A percentile compares a stretch with the other conserved stretches of the same genome.
These are phyloP conservation scores for Pseudomyrmex cubaensis DNA, from an alignment of 1,140 invertebrate species.

Conservation along the genomic window DNA sequence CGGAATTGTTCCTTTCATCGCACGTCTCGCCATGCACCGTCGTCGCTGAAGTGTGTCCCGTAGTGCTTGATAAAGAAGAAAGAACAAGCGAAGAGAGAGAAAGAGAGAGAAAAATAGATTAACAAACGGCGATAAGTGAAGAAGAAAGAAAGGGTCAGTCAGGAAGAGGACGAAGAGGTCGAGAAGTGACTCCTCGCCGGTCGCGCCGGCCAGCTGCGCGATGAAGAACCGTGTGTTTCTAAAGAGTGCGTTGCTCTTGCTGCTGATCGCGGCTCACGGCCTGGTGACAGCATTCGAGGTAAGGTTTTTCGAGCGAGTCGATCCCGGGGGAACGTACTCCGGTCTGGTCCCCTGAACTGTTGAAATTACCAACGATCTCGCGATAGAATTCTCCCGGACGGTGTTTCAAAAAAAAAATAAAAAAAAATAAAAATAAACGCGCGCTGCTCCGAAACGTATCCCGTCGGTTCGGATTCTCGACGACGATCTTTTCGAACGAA, in stretches of 20 bases:
- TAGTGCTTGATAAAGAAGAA: constrained; percentile 25
- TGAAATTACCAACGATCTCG: constrained; percentile 9
- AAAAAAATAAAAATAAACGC: too few relatives aligned
- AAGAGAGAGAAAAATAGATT: background rate
- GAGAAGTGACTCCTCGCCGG: constrained; percentile 52
- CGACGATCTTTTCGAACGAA: background rate
- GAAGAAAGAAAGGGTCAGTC: constrained; percentile 6
- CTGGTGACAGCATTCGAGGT: constrained; percentile 69
- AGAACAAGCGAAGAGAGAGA: background rate
- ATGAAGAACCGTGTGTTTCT: constrained; percentile 59
- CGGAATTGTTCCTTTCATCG: constrained; percentile 38
- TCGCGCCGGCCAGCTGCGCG: constrained; percentile 23
- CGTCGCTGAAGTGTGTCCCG: constrained; percentile 48
- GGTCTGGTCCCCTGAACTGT: background rate
- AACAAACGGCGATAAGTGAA: background rate
- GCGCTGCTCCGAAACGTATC: background rate
- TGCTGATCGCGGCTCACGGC: constrained; percentile 62
- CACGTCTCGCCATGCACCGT: constrained; percentile 42
- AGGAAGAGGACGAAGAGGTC: constrained; percentile 54
- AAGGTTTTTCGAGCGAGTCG: constrained; percentile 31
- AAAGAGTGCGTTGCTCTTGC: constrained; percentile 59
- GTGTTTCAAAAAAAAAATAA: constrained; percentile 3
- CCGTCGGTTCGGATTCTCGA: background rate
- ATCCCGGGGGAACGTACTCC: background rate
- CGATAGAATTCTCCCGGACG: background rate